Base-by-base conservation (phyloP, 2,888 invertebrate genomes). In the Papilio elwesi region DNA sequence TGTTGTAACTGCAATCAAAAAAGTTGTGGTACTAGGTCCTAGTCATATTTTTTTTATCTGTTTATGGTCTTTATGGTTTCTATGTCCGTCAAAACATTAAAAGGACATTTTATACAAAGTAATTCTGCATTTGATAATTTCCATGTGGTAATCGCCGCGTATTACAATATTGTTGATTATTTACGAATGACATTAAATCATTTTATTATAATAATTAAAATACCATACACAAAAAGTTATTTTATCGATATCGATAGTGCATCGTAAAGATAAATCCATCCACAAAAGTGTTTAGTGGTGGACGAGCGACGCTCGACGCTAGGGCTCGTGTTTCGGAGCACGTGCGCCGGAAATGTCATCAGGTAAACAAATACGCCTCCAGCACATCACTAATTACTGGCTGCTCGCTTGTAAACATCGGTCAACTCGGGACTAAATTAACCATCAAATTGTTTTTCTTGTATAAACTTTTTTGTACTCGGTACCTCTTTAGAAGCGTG, bases 261-360 rank as follows among this genome's bases (percentile, higher is more conserved):
- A 1, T 55, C 26, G 3, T 11, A 16, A 81, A 5, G 6, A 10
- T 0, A 10, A 2, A 9, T 81, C 80, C 85, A 82, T 82, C 82
- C 79, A 81, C 82, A 83, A 87, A 88, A 89, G 57, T 77, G 78
- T 75, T 72, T 75, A 78, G 76, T 77, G 76, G 74, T 62, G 26
- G 26, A 26, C 62, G 84, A 82, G 81, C 57, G 79, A 80, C 81
- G 77, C 77, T 77, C 80, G 81, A 77, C 75, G 26, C 43, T 43
- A 43, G 80, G 81, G 80, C 83, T 92, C 89, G 85, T 82, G 89
- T 91, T 91, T 87, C 81, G 74, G 73, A 74, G 85, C 92, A 91
- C 92, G 90, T 92, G 92, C 90, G 88, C 88, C 91, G 93, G 93
- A 93, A 90, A 89, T 89, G 92, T 92, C 91, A 88, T 90, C 90